Base-by-base conservation (phyloP, 2,888 invertebrate genomes). In the Drosophila emarginata region DNA sequence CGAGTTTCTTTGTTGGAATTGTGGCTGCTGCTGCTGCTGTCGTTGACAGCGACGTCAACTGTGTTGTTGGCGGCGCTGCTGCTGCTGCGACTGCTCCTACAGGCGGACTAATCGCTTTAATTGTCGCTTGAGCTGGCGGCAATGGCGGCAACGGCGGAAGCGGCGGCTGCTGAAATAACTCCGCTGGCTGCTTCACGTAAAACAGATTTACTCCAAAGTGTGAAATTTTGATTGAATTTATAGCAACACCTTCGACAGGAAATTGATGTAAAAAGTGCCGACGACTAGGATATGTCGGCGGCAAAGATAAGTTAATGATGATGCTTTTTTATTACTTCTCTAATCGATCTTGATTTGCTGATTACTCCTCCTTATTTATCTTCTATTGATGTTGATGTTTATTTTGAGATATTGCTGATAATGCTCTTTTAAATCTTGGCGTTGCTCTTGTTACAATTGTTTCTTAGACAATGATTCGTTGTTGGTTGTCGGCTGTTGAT, bases 131-230 rank as follows among this genome's bases (percentile, higher is more conserved):
- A 89, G 90, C 87, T 86, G 88, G 89, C 63, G 80, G 80, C 81
- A 45, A 45, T 45, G 72, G 67, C 63, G 80, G 79, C 79, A 80
- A 68, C 73, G 78, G 79, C 90, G 87, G 81, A 84, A 81, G 87
- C 82, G 82, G 82, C 82, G 88, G 82, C 90, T 90, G 90, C 82
- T 89, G 90, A 90, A 91, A 91, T 89, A 91, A 90, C 88, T 91
- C 90, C 91, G 90, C 91, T 90, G 91, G 91, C 90, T 91, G 91
- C 89, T 91, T 92, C 81, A 91, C 91, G 91, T 91, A 91, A 88
- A 91, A 91, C 90, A 91, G 90, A 90, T 92, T 92, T 90, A 91
- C 91, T 91, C 91, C 91, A 91, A 92, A 92, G 91, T 92, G 91
- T 89, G 91, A 92, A 91, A 91, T 91, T 91, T 91, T 91, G 91